Base-by-base conservation (phyloP, 2,797 vertebrate genomes). In the Hozukius guyotensis region DNA sequence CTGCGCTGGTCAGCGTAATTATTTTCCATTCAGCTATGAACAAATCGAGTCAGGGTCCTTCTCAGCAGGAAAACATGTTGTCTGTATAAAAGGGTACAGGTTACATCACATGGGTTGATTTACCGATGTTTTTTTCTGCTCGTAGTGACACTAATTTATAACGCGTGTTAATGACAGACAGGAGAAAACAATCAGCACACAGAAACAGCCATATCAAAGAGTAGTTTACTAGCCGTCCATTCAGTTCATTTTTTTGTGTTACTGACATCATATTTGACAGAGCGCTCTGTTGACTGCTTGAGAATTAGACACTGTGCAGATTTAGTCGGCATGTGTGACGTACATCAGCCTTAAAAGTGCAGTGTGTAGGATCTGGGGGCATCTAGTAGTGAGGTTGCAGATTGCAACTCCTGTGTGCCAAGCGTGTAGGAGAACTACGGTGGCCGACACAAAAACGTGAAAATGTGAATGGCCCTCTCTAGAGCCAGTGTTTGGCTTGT, bases 31-130 rank as follows among this genome's bases (percentile, higher is more conserved):
- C 53, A 73, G 81, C 65, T 60, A 66, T 67, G 77, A 90, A 85
- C 85, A 87, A 87, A 87, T 81, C 7, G 12, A 82, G 71, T 84
- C 70, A 71, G 80, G 69, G 81, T 72, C 18, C 20, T 65, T 77
- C 57, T 79, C 59, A 46, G 77, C 66, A 79, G 75, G 60, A 63
- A 67, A 29, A 68, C 8, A 7, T 8, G 5, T 82, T 2, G 5
- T 84, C 60, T 56, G 5, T 72, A 3, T 27, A 42, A 27, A 42
- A 27, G 24, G 72, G 63, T 83, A 78, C 75, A 61, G 57, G 9
- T 63, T 22, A 46, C 38, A 22, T 82, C 36, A 60, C 66, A 34
- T 34, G 5, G 18, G 64, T 63, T 80, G 9, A 57, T 61, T 75
- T 67, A 29, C 4, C 5, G 4, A 1, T 42, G 22, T 70, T 72